Conservation (phyloP, 2,113 vertebrate species). For the Candoia aspera region DNA sequence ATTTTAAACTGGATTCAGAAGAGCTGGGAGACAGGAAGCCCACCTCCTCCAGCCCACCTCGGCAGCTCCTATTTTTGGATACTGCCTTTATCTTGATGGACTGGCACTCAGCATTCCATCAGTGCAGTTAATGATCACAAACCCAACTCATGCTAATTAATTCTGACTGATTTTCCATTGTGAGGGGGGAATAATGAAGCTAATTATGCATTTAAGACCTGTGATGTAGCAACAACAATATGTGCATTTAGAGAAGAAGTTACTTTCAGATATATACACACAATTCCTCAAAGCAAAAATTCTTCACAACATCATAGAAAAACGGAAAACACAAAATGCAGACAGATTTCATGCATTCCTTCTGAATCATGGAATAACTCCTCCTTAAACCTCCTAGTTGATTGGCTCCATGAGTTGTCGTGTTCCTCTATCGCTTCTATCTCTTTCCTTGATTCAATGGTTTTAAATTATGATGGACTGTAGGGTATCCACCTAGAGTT, state of each 20-base stretch:
- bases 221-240: not conserved
- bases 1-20: not conserved
- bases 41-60: not conserved
- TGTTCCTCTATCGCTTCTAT: not conserved
- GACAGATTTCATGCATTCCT: not conserved
- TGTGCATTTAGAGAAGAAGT: not conserved
- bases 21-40: not conserved
- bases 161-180: not conserved
- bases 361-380: not conserved
- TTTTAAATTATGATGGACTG: not conserved
- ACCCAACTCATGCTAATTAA: not conserved
- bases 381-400: not conserved
- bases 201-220: not conserved
- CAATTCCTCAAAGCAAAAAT: not conserved
- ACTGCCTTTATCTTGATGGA: not conserved
- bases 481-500: not conserved
- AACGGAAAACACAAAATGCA: not conserved
- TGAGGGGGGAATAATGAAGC: not conserved
- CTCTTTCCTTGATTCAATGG: not conserved
- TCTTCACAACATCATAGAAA: not conserved
- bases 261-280: not conserved
- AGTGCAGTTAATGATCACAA: not conserved
- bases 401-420: not conserved
- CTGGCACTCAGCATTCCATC: not conserved
- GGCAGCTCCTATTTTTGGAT: not conserved